Evolutionary conservation across 2,113 vertebrate genomes (phyloP).

Genomic region (Grantiella picta): DNA sequence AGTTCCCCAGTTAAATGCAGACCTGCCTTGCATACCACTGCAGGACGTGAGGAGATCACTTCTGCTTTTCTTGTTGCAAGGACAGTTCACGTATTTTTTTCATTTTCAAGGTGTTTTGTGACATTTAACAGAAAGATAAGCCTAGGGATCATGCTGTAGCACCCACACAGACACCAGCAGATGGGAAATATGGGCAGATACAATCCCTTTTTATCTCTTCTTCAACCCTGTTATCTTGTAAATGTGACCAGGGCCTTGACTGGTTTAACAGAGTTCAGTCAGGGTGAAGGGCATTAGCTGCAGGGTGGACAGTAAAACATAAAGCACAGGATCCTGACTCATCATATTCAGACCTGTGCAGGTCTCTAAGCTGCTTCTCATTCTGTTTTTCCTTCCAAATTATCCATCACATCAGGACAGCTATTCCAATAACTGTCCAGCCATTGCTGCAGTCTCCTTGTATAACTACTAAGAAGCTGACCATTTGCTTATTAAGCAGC

Average conservation of each 20-base stretch:
- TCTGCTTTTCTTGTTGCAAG: neutral
- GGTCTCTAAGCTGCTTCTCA: neutral
- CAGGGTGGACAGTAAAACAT: neutral
- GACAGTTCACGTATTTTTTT: neutral
- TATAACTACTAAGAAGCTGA: neutral
- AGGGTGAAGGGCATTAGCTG: neutral
- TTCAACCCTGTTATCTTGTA: neutral
- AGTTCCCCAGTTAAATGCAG: neutral
- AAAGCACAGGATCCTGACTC: neutral
- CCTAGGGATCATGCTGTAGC: neutral
- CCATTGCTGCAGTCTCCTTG: neutral
- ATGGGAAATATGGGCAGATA: neutral
- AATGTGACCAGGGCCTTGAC: neutral
- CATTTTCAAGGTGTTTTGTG: neutral
- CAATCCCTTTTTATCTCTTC: neutral
- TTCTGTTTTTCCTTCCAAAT: neutral
- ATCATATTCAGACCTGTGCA: neutral
- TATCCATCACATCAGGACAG: neutral
- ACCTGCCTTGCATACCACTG: neutral
- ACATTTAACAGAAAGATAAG: neutral
- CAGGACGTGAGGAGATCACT: neutral
- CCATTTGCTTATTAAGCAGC: neutral
- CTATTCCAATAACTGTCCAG: neutral
- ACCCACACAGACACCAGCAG: neutral
- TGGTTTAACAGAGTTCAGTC: neutral